phyloP scores from a whole-genome alignment of 2,888 invertebrate species.

The Trachelus troglodyta region DNA sequence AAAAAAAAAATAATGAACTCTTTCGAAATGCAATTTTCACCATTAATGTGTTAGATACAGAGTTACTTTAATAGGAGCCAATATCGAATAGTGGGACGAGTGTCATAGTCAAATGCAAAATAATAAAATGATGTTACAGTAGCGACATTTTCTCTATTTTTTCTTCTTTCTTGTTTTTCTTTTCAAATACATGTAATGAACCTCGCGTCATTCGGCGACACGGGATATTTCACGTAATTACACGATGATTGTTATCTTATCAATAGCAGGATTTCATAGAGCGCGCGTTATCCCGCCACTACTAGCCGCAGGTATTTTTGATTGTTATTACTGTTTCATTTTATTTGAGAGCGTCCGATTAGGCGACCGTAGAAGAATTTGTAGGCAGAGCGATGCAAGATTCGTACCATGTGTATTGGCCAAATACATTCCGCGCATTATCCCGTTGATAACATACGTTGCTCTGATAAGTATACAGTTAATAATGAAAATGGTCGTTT shows the following conservation, averaged over 20 bases:
- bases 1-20: not conserved
- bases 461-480: not conserved
- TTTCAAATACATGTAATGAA: not conserved
- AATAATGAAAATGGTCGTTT: not conserved
- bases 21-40: not conserved
- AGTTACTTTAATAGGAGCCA: not conserved
- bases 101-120: not conserved
- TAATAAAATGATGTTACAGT: conserved; percentile 1
- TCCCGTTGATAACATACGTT: not conserved
- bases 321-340: not conserved
- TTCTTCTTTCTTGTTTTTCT: not conserved
- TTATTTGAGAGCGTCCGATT: not conserved
- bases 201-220: not conserved
- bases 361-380: not conserved
- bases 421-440: too few relatives aligned
- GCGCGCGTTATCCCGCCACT: not conserved
- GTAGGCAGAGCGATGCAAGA: not conserved
- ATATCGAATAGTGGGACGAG: not conserved
- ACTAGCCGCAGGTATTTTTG: not conserved
- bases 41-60: not conserved
- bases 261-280: not conserved
- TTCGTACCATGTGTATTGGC: not conserved
- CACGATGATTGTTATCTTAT: not conserved
- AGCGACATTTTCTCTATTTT: not conserved
- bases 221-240: not conserved